These are phyloP conservation scores for Gadus macrocephalus DNA, from an alignment of 2,113 vertebrate species.

Conservation along the genomic window DNA sequence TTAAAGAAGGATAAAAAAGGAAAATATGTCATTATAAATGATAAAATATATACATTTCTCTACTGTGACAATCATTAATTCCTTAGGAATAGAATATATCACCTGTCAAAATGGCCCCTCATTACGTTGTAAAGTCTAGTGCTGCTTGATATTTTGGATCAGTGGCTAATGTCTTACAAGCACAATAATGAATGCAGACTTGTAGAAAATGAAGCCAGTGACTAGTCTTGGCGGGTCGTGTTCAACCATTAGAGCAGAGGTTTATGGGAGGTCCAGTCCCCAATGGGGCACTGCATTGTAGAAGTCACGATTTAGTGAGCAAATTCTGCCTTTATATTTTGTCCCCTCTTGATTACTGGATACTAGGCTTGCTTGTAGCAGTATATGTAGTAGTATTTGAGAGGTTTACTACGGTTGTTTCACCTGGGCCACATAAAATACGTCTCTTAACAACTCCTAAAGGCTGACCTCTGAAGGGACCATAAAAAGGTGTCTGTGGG, in stretches of 20 bases:
- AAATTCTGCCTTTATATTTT: conserved; percentile 20
- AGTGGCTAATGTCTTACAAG: no score
- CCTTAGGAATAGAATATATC: neutral
- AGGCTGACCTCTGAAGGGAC: conserved; percentile 56
- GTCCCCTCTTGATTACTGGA: neutral
- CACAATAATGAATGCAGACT: no score
- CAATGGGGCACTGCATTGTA: conserved; percentile 37
- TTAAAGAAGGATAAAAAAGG: neutral
- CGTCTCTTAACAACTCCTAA: conserved; percentile 55
- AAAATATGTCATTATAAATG: neutral
- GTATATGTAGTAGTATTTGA: conserved; percentile 43
- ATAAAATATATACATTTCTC: neutral
- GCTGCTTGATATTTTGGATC: no score
- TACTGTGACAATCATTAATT: neutral
- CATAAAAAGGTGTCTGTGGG: conserved; percentile 49
- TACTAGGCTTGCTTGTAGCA: conserved; percentile 41
- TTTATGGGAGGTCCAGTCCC: conserved; percentile 35
- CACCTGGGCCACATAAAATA: conserved; percentile 45
- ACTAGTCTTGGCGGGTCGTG: conserved; percentile 35
- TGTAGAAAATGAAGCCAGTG: conserved; percentile 6
- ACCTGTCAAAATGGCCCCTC: no score
- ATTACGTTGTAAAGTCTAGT: no score
- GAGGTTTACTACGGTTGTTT: conserved; percentile 64
- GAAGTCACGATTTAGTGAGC: conserved; percentile 48
- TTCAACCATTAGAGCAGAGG: conserved; percentile 45